Percentiles rank a stretch among this genome's conserved stretches.
Conservation (phyloP, 1,140 invertebrate species). For the Nephotettix cincticeps region DNA sequence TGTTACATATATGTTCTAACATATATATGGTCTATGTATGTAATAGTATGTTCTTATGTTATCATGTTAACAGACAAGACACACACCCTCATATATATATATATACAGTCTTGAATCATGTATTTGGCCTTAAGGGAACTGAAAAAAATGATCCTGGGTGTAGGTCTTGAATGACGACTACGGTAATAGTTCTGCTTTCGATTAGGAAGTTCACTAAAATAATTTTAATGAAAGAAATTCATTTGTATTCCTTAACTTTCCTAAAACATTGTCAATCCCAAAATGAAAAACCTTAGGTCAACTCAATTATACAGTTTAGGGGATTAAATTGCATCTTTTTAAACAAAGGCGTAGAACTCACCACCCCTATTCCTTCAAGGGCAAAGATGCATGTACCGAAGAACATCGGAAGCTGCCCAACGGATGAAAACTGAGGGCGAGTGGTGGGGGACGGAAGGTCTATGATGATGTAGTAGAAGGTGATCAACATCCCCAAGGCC, state of each 20-base stretch:
- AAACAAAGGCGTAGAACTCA: constrained; percentile 47
- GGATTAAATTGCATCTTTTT: constrained; percentile 30
- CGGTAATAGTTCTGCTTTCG: too few species aligned
- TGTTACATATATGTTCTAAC: too few species aligned
- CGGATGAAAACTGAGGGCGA: constrained; percentile 55
- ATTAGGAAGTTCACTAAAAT: too few species aligned
- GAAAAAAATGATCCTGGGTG: too few species aligned
- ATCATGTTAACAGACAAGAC: too few species aligned
- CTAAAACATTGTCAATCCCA: neutral
- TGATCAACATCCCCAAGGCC: constrained; percentile 72
- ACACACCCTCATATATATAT: too few species aligned
- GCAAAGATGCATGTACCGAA: constrained; percentile 90
- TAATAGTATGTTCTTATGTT: too few species aligned
- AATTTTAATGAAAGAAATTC: too few species aligned
- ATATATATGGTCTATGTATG: too few species aligned
- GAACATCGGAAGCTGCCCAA: constrained; percentile 71
- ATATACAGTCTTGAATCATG: too few species aligned
- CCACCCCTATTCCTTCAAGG: constrained; percentile 87
- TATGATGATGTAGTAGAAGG: constrained; percentile 79
- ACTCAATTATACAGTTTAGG: neutral
- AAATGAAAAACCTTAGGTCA: neutral
- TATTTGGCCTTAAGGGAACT: too few species aligned
- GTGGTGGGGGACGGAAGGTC: constrained; percentile 59
- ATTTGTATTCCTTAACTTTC: neutral
- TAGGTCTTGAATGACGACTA: too few species aligned